phyloP scores from a whole-genome alignment of 2,113 vertebrate species.

The Cichladusa arquata region DNA sequence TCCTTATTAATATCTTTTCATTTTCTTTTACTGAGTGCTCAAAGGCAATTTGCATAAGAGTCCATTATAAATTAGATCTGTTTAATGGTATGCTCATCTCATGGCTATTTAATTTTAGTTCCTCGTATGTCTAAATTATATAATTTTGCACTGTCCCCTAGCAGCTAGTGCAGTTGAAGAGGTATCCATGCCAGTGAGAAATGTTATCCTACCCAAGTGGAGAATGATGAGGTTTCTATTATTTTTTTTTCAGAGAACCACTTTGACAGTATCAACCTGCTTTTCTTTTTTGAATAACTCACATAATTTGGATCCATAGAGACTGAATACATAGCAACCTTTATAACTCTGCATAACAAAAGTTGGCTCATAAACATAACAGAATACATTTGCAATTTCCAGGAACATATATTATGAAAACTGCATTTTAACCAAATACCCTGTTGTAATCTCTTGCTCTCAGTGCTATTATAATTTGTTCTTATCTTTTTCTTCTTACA shows the following conservation, averaged over 20 bases:
- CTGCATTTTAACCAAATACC: slow-evolving; percentile 14
- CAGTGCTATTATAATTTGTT: slow-evolving; percentile 16
- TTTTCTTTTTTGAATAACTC: background rate
- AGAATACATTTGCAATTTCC: slow-evolving; percentile 38
- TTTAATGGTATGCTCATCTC: slow-evolving; percentile 49
- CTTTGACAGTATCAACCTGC: background rate
- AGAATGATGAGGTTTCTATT: background rate
- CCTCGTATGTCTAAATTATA: slow-evolving; percentile 27
- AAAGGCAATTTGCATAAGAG: slow-evolving; percentile 64
- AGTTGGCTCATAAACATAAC: slow-evolving; percentile 22
- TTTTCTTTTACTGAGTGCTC: slow-evolving; percentile 54
- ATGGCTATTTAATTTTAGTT: slow-evolving; percentile 58
- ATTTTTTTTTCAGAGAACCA: background rate
- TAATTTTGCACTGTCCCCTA: slow-evolving; percentile 26
- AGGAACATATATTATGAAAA: slow-evolving; percentile 35
- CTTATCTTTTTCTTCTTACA: slow-evolving; percentile 44
- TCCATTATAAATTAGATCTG: slow-evolving; percentile 52
- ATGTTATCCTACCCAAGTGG: background rate
- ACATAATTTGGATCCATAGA: background rate
- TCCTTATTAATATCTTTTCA: slow-evolving; percentile 58
- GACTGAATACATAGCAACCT: background rate
- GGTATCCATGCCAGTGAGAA: background rate
- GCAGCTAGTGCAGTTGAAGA: slow-evolving; percentile 4
- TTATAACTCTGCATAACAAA: slow-evolving; percentile 6
- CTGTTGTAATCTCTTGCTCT: slow-evolving; percentile 29